Percentiles rank a stretch among this genome's conserved stretches.
These are phyloP conservation scores for Cephalopachus bancanus DNA, from an alignment of 2,797 vertebrate genomes.

Conservation along the genomic window DNA sequence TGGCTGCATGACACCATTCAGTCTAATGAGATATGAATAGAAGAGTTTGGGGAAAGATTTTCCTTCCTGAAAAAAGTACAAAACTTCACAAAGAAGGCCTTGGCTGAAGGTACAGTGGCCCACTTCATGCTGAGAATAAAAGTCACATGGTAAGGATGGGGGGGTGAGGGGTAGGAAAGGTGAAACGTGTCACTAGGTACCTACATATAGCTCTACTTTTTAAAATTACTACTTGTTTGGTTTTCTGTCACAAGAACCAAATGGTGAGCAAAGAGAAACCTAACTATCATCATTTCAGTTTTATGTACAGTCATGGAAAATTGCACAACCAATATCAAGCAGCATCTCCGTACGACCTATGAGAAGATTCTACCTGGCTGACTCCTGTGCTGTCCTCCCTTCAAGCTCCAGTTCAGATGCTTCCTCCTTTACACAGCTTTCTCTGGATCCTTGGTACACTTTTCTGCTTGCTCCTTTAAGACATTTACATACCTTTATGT, in stretches of 20 bases:
- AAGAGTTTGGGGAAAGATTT: background rate
- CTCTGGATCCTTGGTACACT: background rate
- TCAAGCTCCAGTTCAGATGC: background rate
- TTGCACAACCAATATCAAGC: background rate
- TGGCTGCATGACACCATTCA: background rate
- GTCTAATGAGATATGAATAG: background rate
- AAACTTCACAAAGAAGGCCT: background rate
- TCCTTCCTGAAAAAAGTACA: background rate
- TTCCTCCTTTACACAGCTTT: background rate
- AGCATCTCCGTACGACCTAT: background rate
- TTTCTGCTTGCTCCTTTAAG: background rate
- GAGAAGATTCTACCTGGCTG: background rate
- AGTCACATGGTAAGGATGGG: background rate
- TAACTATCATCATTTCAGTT: background rate
- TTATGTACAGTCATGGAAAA: conserved; percentile 3
- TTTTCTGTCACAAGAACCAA: background rate
- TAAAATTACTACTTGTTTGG: background rate
- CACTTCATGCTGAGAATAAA: background rate
- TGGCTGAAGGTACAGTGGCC: background rate
- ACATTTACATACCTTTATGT: background rate
- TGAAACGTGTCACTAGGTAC: no score
- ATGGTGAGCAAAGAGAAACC: background rate
- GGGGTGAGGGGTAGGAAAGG: background rate
- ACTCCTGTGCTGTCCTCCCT: background rate
- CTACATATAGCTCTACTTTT: background rate